These are phyloP conservation scores for Melanerpes aurifrons DNA, from an alignment of 2,113 vertebrate species.

Conservation along the genomic window DNA sequence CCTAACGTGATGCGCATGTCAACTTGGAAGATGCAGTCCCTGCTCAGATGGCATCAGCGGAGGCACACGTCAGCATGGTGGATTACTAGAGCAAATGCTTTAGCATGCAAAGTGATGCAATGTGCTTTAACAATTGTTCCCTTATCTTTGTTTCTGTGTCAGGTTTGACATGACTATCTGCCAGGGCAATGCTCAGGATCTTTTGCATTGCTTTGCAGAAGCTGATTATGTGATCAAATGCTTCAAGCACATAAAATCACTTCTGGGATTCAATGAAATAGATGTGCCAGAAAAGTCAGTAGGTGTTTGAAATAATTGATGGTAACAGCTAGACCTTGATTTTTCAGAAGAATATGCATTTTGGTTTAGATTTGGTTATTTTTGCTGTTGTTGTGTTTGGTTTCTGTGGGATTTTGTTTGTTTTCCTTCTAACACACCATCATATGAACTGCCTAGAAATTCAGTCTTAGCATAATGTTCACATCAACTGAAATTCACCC, in stretches of 20 bases:
- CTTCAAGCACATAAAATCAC: slow-evolving; percentile 33
- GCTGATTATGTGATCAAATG: slow-evolving; percentile 33
- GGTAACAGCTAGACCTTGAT: slow-evolving; percentile 19
- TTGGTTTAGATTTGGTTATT: not conserved
- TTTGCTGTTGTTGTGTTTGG: not conserved
- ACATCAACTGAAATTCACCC: slow-evolving; percentile 52
- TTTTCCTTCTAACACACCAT: not conserved
- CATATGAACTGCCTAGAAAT: slow-evolving; percentile 31
- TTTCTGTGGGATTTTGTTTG: not conserved
- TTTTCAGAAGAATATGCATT: slow-evolving; percentile 44
- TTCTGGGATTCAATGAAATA: slow-evolving; percentile 28
- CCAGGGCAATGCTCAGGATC: slow-evolving; percentile 28
- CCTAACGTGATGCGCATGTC: slow-evolving; percentile 38
- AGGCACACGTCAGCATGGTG: slow-evolving; percentile 59
- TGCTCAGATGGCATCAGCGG: slow-evolving; percentile 44
- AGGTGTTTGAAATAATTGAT: slow-evolving; percentile 45
- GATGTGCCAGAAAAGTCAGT: slow-evolving; percentile 51
- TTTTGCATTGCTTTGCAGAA: slow-evolving; percentile 25
- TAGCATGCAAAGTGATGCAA: slow-evolving; percentile 59
- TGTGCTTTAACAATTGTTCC: slow-evolving; percentile 57
- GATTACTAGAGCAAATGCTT: slow-evolving; percentile 59
- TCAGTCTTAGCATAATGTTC: slow-evolving; percentile 52
- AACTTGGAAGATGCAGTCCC: slow-evolving; percentile 12
- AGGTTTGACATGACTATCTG: slow-evolving; percentile 35
- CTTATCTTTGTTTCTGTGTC: slow-evolving; percentile 48